Evolutionary conservation across 1,140 invertebrate genomes (phyloP).

Genomic region (Teleopsis dalmanni): DNA sequence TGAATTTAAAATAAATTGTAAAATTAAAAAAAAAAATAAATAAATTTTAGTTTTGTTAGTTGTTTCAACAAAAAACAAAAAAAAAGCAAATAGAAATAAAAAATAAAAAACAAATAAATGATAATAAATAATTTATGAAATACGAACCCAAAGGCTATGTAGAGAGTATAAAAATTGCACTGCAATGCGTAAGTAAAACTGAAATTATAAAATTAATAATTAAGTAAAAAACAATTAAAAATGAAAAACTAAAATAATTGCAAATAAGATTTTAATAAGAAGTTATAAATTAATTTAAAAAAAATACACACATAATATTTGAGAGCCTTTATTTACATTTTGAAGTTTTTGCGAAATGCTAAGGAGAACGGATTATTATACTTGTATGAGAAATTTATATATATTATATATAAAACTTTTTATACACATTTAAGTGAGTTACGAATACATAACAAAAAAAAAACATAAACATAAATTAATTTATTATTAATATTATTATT

Average conservation of each 20-base stretch:
- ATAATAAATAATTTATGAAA: neutral
- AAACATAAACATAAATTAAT: too few relatives aligned
- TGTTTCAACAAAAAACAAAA: neutral
- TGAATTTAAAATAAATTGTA: neutral
- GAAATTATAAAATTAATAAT: neutral
- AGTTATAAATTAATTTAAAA: conserved; percentile 6
- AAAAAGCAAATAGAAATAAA: neutral
- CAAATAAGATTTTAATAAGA: neutral
- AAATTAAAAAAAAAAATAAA: conserved; percentile 14
- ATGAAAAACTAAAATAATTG: neutral
- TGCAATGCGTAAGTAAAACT: neutral
- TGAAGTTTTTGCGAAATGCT: conserved; percentile 6
- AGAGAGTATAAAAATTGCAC: neutral
- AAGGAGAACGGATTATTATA: too few relatives aligned
- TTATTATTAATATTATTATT: too few relatives aligned
- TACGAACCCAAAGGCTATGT: neutral
- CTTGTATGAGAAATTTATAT: too few relatives aligned
- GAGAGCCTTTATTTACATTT: conserved; percentile 11
- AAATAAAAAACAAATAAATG: neutral
- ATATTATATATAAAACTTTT: too few relatives aligned
- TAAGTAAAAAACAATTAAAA: neutral
- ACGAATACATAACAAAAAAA: too few relatives aligned
- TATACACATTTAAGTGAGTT: too few relatives aligned
- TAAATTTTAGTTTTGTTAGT: conserved; percentile 7
- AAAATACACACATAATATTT: conserved; percentile 6